phyloP scores from a whole-genome alignment of 2,888 invertebrate species.

The Mimachlamys varia region DNA sequence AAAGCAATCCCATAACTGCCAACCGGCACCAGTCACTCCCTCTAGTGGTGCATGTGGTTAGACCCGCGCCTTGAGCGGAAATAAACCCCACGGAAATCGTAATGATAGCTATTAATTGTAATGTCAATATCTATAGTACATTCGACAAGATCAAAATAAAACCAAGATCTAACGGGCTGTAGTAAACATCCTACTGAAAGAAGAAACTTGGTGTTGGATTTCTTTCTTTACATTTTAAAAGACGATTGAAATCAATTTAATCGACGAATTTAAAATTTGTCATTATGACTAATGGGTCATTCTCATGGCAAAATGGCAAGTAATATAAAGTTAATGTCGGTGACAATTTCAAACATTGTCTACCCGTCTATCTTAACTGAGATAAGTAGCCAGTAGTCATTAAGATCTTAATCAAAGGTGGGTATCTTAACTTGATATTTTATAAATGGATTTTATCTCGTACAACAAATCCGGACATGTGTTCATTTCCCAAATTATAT shows the following conservation, averaged over 20 bases:
- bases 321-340: neutral
- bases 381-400: neutral
- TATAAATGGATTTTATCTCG: neutral
- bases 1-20: constrained; percentile 33
- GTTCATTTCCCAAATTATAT: constrained; percentile 8
- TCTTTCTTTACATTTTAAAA: constrained; percentile 23
- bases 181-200: neutral
- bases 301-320: neutral
- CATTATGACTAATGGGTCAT: neutral
- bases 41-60: constrained; percentile 3
- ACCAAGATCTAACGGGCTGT: neutral
- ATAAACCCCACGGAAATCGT: constrained; percentile 25
- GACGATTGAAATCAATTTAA: neutral
- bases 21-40: constrained; percentile 3
- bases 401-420: neutral
- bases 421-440: neutral
- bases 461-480: constrained; percentile 3
- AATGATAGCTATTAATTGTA: constrained; percentile 31
- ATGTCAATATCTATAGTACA: constrained; percentile 5
- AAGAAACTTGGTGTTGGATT: neutral
- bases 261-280: constrained; percentile 1
- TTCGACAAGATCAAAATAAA: neutral
- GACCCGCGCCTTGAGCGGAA: neutral
- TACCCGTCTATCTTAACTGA: neutral
- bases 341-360: neutral